Base-by-base conservation (phyloP, 2,797 vertebrate genomes). In the Myiotriccus ornatus region DNA sequence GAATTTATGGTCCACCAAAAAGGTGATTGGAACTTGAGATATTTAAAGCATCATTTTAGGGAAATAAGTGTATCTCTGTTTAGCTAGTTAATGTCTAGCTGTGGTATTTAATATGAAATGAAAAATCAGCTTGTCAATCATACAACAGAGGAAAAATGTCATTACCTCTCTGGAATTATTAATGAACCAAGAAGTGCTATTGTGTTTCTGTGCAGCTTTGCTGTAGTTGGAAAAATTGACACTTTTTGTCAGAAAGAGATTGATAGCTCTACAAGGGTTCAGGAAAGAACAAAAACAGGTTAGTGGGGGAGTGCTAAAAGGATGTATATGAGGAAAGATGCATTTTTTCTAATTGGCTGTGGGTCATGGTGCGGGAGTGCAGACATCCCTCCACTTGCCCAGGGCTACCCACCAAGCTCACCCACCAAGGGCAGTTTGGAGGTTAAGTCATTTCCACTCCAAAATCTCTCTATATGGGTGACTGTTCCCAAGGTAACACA, bases 221-320 rank as follows among this genome's bases (percentile, higher is more conserved):
- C 52, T 92, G 3, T 82, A 87, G 73, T 49, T 73, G 67, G 82
- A 79, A 88, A 92, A 90, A 87, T 32, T 82, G 79, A 75, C 71
- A 53, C 53, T 68, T 85, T 73, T 84, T 87, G 87, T 84, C 77
- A 79, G 65, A 60, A 57, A 18, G 59, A 87, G 88, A 80, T 89
- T 87, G 84, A 92, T 85, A 87, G 78, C 70, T 74, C 80, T 87
- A 57, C 84, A 77, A 49, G 25, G 28, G 28, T 79, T 94, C 69
- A 56, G 59, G 59, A 69, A 39, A 73, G 69, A 89, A 73, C 57
- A 80, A 87, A 89, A 75, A 81, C 57, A 89, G 65, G 59, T 56
- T 82, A 46, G 46, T 23, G 44, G 28, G 15, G 25, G 37, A 49
- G 35, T 50, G 23, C 43, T 65, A 44, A 46, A 81, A 56, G 53